These are phyloP conservation scores for Drosophila takahashii DNA, from an alignment of 1,140 invertebrate genomes.

Conservation along the genomic window DNA sequence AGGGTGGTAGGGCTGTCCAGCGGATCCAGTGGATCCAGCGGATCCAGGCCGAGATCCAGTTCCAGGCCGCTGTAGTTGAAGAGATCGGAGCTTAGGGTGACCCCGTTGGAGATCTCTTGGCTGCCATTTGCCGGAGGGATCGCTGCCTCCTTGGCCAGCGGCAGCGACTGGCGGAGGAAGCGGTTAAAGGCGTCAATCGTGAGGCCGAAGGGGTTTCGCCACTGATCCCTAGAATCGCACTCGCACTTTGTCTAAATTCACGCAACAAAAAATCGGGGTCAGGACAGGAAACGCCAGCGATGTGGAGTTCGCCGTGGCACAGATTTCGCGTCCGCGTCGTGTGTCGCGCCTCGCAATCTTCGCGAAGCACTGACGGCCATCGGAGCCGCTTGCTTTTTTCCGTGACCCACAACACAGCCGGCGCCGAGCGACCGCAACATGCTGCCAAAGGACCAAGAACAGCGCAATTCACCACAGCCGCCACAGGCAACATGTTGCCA, in stretches of 20 bases:
- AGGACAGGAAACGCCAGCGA: neutral
- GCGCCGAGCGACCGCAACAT: slow-evolving; percentile 18
- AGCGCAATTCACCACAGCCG: slow-evolving; percentile 49
- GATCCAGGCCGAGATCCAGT: slow-evolving; percentile 21
- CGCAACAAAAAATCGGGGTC: slow-evolving; percentile 46
- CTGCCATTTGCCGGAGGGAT: slow-evolving; percentile 49
- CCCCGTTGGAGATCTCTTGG: slow-evolving; percentile 16
- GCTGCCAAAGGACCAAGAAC: slow-evolving; percentile 10
- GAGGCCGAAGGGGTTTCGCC: slow-evolving; percentile 37
- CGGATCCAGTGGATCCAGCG: neutral
- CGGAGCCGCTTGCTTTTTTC: slow-evolving; percentile 9
- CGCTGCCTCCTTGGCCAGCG: slow-evolving; percentile 55
- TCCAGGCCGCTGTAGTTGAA: slow-evolving; percentile 30
- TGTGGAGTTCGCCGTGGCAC: neutral
- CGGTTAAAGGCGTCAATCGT: slow-evolving; percentile 52
- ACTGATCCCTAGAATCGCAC: neutral
- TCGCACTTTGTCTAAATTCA: slow-evolving; percentile 9
- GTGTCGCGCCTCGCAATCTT: slow-evolving; percentile 60
- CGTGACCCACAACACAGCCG: slow-evolving; percentile 27
- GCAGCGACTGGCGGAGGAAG: slow-evolving; percentile 53
- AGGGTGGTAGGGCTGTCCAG: neutral
- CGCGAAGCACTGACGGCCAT: slow-evolving; percentile 59
- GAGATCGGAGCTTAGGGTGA: slow-evolving; percentile 13
- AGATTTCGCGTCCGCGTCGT: slow-evolving; percentile 19
- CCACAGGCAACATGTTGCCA: slow-evolving; percentile 59